Evolutionary conservation across 92 coral and sea anemone species (phyloP).

Genomic region (Epizoanthus ramosus): DNA sequence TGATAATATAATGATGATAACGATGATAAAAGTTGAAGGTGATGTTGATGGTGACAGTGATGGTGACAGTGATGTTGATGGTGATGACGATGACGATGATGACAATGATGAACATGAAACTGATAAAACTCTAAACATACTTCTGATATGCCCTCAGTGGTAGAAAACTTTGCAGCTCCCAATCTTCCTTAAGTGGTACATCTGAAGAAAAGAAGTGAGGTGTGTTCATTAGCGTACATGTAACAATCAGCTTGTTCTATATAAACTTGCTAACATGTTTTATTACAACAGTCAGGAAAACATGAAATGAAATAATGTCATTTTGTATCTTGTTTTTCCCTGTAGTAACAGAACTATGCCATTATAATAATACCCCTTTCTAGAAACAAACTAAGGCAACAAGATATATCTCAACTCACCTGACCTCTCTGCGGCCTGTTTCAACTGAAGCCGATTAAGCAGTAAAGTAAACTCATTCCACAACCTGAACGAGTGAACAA

Average conservation of each 20-base stretch:
- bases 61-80: too few species aligned
- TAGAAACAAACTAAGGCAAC: not conserved
- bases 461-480: conserved; percentile 89
- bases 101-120: too few species aligned
- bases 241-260: not conserved
- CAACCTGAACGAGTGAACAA: conserved; percentile 50
- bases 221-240: not conserved
- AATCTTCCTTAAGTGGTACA: conserved; percentile 86
- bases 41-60: not conserved
- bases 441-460: conserved; percentile 67
- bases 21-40: too few species aligned
- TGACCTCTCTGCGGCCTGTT: conserved; percentile 20
- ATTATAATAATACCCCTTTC: not conserved
- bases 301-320: too few species aligned
- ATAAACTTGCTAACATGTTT: not conserved
- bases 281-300: too few species aligned
- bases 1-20: too few species aligned
- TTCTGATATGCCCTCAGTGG: conserved; percentile 86
- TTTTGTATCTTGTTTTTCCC: too few species aligned
- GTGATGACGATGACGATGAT: not conserved
- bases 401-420: not conserved
- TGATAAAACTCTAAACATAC: conserved; percentile 40
- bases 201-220: conserved; percentile 49
- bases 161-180: conserved; percentile 91
- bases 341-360: not conserved